phyloP scores from a whole-genome alignment of 2,797 vertebrate genomes.

The Hippopotamyrus pictus region DNA sequence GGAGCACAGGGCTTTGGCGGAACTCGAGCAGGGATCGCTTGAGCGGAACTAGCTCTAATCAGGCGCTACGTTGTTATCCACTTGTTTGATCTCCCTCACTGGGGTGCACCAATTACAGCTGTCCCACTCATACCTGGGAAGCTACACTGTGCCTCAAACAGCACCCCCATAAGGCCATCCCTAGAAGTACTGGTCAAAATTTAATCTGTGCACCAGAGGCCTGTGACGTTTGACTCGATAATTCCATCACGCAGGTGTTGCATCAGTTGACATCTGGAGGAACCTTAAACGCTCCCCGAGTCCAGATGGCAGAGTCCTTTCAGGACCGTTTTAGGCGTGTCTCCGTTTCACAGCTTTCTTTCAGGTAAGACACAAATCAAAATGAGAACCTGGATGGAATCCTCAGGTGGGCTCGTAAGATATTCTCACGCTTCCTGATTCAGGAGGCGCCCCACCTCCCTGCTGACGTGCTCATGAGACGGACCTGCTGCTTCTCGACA shows the following conservation, averaged over 20 bases:
- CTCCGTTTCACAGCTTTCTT: neutral
- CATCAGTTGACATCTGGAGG: neutral
- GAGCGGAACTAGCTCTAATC: conserved; percentile 18
- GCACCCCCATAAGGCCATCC: neutral
- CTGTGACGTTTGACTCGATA: neutral
- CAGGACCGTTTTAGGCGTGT: neutral
- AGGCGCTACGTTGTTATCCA: conserved; percentile 8
- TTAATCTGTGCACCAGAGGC: neutral
- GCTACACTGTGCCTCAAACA: neutral
- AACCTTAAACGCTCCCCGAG: neutral
- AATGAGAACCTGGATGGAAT: neutral
- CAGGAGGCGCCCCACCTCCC: neutral
- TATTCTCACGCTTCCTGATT: neutral
- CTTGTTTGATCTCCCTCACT: conserved; percentile 13
- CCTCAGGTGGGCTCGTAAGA: neutral
- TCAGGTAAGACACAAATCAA: neutral
- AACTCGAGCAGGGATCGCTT: neutral
- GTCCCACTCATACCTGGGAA: neutral
- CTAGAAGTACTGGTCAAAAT: neutral
- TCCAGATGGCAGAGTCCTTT: neutral
- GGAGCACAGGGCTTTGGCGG: neutral
- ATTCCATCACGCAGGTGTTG: neutral
- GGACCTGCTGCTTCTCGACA: neutral
- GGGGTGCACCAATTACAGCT: conserved; percentile 17
- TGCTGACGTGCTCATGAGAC: neutral